Percentiles rank a stretch among this genome's conserved stretches.
These are phyloP conservation scores for Ceramica pisi DNA, from an alignment of 2,888 invertebrate species.

Conservation along the genomic window DNA sequence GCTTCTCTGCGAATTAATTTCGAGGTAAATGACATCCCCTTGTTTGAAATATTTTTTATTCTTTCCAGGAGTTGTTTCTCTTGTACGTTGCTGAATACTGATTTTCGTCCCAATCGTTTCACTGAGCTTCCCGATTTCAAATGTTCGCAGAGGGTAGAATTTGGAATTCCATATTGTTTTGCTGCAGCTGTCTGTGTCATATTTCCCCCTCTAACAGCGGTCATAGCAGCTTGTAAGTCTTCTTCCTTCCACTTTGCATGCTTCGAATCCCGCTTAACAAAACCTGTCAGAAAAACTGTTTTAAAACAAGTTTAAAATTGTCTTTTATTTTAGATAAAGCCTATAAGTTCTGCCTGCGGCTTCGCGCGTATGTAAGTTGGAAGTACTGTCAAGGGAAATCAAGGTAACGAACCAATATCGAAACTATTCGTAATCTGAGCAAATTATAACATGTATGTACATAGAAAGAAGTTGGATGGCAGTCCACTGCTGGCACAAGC, in stretches of 20 bases:
- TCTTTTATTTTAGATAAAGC: no score
- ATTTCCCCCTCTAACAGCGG: background rate
- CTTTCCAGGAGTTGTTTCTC: constrained; percentile 9
- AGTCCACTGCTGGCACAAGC: background rate
- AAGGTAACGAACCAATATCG: no score
- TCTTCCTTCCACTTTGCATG: constrained; percentile 14
- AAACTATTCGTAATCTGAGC: no score
- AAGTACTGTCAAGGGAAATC: no score
- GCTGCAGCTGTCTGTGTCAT: constrained; percentile 9
- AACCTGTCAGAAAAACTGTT: background rate
- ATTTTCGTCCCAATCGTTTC: constrained; percentile 2
- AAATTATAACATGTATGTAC: background rate
- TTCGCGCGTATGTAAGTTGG: no score
- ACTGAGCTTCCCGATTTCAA: constrained; percentile 3
- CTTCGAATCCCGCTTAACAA: background rate
- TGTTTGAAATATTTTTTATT: background rate
- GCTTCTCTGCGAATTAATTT: background rate
- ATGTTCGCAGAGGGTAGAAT: constrained; percentile 1
- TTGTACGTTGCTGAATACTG: constrained; percentile 2
- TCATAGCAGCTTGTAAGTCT: constrained; percentile 13
- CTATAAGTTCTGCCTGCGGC: no score
- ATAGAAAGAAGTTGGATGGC: background rate
- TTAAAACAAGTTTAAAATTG: background rate
- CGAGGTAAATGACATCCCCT: background rate
- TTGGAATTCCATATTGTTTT: constrained; percentile 6